phyloP scores from a whole-genome alignment of 2,113 vertebrate genomes.

The Petrocephalus zakoni region DNA sequence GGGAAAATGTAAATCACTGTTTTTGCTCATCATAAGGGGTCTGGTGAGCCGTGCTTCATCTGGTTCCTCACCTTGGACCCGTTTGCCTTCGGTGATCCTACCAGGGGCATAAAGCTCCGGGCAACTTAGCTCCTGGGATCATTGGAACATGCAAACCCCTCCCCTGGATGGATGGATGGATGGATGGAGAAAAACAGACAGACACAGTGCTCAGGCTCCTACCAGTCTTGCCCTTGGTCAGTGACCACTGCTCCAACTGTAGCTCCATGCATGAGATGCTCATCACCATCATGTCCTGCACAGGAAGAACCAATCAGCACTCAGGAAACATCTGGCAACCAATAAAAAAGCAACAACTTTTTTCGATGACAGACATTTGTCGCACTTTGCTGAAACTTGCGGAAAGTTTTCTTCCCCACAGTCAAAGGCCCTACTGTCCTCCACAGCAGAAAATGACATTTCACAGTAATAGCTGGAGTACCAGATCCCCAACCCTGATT shows the following conservation, averaged over 20 bases:
- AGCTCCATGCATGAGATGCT: conserved; percentile 92
- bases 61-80: no score
- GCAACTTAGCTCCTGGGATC: no score
- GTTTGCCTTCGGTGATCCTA: no score
- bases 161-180: no score
- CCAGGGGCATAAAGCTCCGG: no score
- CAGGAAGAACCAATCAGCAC: neutral
- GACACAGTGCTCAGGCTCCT: neutral
- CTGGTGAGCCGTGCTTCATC: no score
- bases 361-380: neutral
- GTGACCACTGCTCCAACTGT: conserved; percentile 85
- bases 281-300: conserved; percentile 90
- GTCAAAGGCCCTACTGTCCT: neutral
- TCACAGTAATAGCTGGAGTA: neutral
- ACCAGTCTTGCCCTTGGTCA: conserved; percentile 84
- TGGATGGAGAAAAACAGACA: neutral
- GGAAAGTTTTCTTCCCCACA: neutral
- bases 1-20: no score
- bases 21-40: no score
- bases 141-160: no score
- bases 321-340: neutral
- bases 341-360: neutral
- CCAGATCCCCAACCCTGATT: neutral
- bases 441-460: neutral
- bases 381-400: neutral